Evolutionary conservation across 2,888 invertebrate species (phyloP).

Genomic region (Bhutanitis thaidina): DNA sequence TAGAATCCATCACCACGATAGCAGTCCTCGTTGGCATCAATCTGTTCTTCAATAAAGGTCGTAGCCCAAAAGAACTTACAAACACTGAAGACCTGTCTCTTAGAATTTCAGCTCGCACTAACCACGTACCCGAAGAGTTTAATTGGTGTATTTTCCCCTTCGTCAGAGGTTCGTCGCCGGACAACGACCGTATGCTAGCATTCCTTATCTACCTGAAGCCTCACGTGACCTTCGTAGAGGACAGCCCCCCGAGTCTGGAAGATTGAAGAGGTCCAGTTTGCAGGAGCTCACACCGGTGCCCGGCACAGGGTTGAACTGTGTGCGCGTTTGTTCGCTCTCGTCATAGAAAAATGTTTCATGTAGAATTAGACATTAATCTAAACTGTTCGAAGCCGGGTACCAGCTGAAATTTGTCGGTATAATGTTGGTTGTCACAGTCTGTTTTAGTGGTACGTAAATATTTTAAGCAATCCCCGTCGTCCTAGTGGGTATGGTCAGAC

Average conservation of each 20-base stretch:
- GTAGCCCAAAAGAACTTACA: too few relatives aligned
- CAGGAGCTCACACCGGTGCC: neutral
- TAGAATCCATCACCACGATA: too few relatives aligned
- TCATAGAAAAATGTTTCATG: neutral
- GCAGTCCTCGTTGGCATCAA: too few relatives aligned
- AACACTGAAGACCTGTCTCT: too few relatives aligned
- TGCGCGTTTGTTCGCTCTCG: neutral
- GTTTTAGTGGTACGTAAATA: too few relatives aligned
- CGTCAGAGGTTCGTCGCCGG: constrained; percentile 49
- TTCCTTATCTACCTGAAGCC: constrained; percentile 57
- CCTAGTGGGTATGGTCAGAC: neutral
- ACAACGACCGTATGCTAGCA: constrained; percentile 56
- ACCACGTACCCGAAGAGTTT: too few relatives aligned
- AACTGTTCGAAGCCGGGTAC: neutral
- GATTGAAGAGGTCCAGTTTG: constrained; percentile 21
- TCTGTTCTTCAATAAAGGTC: too few relatives aligned
- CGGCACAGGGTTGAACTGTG: neutral
- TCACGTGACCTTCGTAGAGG: constrained; percentile 41
- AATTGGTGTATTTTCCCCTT: too few relatives aligned
- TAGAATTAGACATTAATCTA: neutral
- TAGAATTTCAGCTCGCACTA: too few relatives aligned
- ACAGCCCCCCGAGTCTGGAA: constrained; percentile 39
- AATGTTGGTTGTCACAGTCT: neutral
- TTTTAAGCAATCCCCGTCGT: neutral
- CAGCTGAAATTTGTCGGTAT: neutral